phyloP scores from a whole-genome alignment of 2,797 vertebrate genomes.

The Scarus forsteni region DNA sequence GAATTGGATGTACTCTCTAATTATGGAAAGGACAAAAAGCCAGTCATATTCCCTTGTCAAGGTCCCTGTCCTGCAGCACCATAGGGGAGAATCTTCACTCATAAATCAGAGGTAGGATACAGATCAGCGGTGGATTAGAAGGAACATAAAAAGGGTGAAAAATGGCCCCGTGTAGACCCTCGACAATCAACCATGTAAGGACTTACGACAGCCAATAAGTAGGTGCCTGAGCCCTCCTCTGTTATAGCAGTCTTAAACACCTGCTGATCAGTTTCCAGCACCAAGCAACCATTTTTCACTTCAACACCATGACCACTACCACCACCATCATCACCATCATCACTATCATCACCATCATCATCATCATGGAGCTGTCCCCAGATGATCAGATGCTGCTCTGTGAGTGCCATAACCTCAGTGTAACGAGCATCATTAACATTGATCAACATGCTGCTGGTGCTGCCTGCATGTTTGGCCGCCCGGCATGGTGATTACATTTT shows the following conservation, averaged over 20 bases:
- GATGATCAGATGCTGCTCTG: conserved; percentile 14
- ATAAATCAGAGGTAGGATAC: conserved; percentile 66
- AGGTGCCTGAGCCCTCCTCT: conserved; percentile 26
- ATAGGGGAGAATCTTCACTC: conserved; percentile 55
- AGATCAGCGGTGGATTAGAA: conserved; percentile 58
- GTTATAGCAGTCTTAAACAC: conserved; percentile 57
- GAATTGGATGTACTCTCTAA: conserved; percentile 81
- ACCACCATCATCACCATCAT: background rate
- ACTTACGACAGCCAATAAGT: conserved; percentile 42
- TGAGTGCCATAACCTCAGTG: conserved; percentile 38
- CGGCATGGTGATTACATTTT: conserved; percentile 41
- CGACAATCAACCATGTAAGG: conserved; percentile 57
- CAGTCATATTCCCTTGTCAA: conserved; percentile 74
- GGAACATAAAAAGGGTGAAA: conserved; percentile 60
- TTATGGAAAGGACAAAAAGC: conserved; percentile 82
- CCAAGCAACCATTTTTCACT: conserved; percentile 33
- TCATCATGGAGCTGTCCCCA: conserved; percentile 25
- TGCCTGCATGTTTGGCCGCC: conserved; percentile 22
- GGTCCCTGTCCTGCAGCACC: conserved; percentile 58
- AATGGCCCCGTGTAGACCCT: conserved; percentile 35
- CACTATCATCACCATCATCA: background rate
- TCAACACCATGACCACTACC: background rate
- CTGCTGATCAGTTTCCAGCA: conserved; percentile 54
- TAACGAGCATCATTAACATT: conserved; percentile 47
- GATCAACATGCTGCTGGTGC: conserved; percentile 44